A percentile compares a stretch with the other conserved stretches of the same genome.
phyloP scores from a whole-genome alignment of 92 coral and sea anemone genomes.

The Porites rus region DNA sequence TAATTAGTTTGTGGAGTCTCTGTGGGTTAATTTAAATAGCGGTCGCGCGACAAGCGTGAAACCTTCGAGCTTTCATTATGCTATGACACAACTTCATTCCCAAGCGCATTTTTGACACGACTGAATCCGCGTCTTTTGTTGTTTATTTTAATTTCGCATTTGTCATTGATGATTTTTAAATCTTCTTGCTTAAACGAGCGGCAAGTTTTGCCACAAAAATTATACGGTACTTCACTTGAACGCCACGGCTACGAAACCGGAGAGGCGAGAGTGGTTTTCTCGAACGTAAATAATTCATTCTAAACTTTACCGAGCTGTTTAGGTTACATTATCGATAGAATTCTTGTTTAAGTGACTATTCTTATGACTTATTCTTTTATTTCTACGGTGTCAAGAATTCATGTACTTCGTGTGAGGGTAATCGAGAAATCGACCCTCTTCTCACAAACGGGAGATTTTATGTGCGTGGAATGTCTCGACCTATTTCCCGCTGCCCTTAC shows the following conservation, averaged over 20 bases:
- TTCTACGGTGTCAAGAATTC: constrained; percentile 5
- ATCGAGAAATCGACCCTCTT: constrained; percentile 3
- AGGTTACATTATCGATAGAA: constrained; percentile 26
- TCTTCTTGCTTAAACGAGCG: background rate
- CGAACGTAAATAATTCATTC: constrained; percentile 45
- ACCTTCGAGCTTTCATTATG: constrained; percentile 3
- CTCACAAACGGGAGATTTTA: constrained; percentile 4
- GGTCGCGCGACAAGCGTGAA: background rate
- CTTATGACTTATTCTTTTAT: background rate
- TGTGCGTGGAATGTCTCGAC: constrained; percentile 26
- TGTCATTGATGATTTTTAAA: background rate
- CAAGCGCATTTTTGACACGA: background rate
- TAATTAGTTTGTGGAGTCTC: background rate
- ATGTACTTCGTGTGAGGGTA: constrained; percentile 18
- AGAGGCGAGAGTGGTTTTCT: constrained; percentile 40
- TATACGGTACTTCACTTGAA: constrained; percentile 13
- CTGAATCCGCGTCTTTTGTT: background rate
- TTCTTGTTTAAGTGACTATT: constrained; percentile 35
- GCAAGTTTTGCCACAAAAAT: constrained; percentile 17
- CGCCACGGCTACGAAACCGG: constrained; percentile 4
- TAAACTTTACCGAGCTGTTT: constrained; percentile 43
- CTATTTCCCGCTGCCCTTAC: constrained; percentile 7
- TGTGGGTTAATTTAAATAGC: background rate
- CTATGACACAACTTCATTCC: background rate
- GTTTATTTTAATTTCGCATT: background rate